Evolutionary conservation across 2,888 invertebrate species (phyloP), one percentile per base, ranked within the genome.

Genomic region (Andrena trimmerana): DNA sequence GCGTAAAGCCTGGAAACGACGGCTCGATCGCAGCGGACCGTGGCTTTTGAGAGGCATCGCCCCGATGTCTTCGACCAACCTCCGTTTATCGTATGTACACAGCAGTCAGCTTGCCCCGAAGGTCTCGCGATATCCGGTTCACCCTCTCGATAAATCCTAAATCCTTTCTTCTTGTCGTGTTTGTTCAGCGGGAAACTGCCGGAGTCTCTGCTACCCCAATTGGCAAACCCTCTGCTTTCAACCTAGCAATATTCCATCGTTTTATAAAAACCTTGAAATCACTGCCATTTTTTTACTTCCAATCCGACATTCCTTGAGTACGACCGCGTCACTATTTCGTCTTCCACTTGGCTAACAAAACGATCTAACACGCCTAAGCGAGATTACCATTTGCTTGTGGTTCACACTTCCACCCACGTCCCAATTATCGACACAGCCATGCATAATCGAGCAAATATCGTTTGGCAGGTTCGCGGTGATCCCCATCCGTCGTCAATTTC

Each of bases 1-100:
- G 65, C 63, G 27, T 20, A 52, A 42, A 71, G 71, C 62, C 62
- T 60, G 77, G 72, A 68, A 81, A 83, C 63, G 81, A 42, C 69
- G 65, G 13, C 50, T 66, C 75, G 65, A 63, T 77, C 50, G 74
- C 69, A 57, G 66, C 31, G 16, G 31, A 68, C 48, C 69, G 59
- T 67, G 24, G 73, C 77, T 78, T 81, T 81, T 66, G 69, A 69
- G 70, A 73, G 69, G 54, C 60, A 77, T 81, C 68, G 27, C 36
- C 27, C n/a, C 16, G 63, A 16, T 48, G 27, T 52, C 63, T 71
- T 77, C 60, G 52, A 42, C 42, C 42, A 36, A 60, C 70, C 52
- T 33, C 29, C 54, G 66, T 31, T 63, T 68, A 42, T 60, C 27
- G 57, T 36, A 52, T 65, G 60, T 59, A 72, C 33, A 63, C 24